A percentile compares a stretch with the other conserved stretches of the same genome.
These are phyloP conservation scores for Psittacula cyanocephala DNA, from an alignment of 2,113 vertebrate species.

Conservation along the genomic window DNA sequence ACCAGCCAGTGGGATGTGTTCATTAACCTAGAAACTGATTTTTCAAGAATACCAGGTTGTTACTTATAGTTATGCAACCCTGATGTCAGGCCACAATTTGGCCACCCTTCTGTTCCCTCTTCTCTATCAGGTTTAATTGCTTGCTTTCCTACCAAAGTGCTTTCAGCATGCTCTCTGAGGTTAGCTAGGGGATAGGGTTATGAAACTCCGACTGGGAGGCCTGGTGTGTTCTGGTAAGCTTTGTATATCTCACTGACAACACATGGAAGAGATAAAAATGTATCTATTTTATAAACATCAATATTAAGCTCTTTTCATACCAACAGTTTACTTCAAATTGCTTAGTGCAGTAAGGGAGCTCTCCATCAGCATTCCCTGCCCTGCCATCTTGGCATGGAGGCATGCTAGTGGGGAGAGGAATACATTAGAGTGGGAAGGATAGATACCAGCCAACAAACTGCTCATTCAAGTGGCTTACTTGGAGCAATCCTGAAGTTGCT, in stretches of 20 bases:
- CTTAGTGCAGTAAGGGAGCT: background rate
- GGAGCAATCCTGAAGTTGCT: background rate
- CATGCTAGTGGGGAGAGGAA: background rate
- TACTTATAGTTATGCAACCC: background rate
- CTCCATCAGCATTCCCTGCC: background rate
- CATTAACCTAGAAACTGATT: background rate
- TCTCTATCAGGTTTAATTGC: background rate
- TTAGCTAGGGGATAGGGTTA: background rate
- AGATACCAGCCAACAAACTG: background rate
- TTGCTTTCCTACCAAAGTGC: background rate
- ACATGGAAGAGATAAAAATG: background rate
- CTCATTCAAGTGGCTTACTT: background rate
- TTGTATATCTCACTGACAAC: background rate
- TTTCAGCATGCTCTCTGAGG: background rate
- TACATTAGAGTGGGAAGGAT: background rate
- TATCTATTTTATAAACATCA: background rate
- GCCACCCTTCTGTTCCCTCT: background rate
- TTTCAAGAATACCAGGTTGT: background rate
- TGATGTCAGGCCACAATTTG: background rate
- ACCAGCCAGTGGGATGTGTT: background rate
- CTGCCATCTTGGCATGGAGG: accelerated
- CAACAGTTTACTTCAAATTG: background rate
- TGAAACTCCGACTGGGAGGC: background rate
- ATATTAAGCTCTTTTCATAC: background rate
- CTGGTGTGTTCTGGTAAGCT: background rate